Base-by-base conservation (phyloP, 1,140 invertebrate genomes). In the Drosophila nasuta region DNA sequence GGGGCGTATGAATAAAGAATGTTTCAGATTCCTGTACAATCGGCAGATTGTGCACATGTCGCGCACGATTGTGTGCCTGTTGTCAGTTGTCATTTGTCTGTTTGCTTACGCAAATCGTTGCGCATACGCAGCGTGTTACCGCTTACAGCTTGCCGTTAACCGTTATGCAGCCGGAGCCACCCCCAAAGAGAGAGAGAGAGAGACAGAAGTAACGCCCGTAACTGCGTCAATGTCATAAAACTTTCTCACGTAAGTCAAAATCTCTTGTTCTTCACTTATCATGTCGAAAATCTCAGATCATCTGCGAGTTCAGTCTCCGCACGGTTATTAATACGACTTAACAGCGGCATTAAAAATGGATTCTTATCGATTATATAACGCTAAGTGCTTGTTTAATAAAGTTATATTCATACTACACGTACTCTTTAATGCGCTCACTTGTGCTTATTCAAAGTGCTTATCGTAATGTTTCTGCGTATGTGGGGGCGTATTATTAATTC, bases 231-330 rank as follows among this genome's bases (percentile, higher is more conserved):
- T 70, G 85, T 83, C 77, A 56, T 88, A 81, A 87, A 89, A 81
- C 59, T 78, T 89, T 88, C 83, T 83, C 83, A 88, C 83, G 83
- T 88, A 89, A 88, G 66, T 88, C 85, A 87, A 88, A 86, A 59
- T 69, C 41, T 20, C 30, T 35, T 63, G 45, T 8, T 38, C 20
- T n/a, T 51, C 33, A 8, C 30, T 51, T 11, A 28, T 38, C 49
- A 15, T 54, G 48, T 11, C 48, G 25, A 17, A 28, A 13, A 62
- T 48, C 46, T 15, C 56, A 2, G 28, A 51, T 56, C 35, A 33
- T 35, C 49, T 17, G n/a, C 20, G 20, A 20, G 7, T 54, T 43
- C 63, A 13, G 30, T n/a, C 51, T 35, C 28, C 25, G 7, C 17
- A 35, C 5, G 38, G 38, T 30, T 74, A 74, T 74, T 62, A 69